Evolutionary conservation across 2,888 invertebrate genomes (phyloP), one percentile per base, ranked within the genome.

Genomic region (Meloe dianella): DNA sequence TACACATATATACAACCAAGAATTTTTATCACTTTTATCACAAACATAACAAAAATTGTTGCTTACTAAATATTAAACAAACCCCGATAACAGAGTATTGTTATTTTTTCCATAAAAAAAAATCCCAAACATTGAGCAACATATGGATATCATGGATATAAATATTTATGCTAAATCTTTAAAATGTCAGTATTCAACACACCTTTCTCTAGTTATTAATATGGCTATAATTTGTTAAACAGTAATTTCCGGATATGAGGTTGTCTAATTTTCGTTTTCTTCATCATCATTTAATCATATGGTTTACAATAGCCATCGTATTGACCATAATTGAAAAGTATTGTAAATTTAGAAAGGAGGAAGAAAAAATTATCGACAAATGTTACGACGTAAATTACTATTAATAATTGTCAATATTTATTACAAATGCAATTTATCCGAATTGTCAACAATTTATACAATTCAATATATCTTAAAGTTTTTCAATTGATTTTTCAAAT

Each of bases 21-120:
- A 10, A 47, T 20, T 20, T 47, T 47, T 22, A 47, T 47, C n/a
- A 41, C 41, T 41, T 41, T 47, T 41, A 47, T 47, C 47, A 47
- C 47, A 47, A 47, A 47, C 20, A 47, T 47, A 20, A 47, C 47
- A 47, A 47, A n/a, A 20, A 20, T 47, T 47, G 47, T 47, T 47
- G 47, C 8, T 47, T 47, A 47, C 22, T 20, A 47, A 47, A 47
- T 47, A 47, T 20, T 20, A 47, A 47, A 47, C 47, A 20, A 47
- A 20, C 47, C 20, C 47, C 24, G 51, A 51, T 51, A 51, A 51
- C 51, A 41, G 7, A 22, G 20, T 24, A 24, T 51, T 51, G 51
- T 51, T 51, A 12, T 24, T 51, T 51, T 51, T 51, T 22, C 14
- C 6, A 4, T 14, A 41, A 41, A 41, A 41, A 17, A 35, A 35